These are phyloP conservation scores for Troides oblongomaculatus DNA, from an alignment of 2,888 invertebrate genomes.

Conservation along the genomic window DNA sequence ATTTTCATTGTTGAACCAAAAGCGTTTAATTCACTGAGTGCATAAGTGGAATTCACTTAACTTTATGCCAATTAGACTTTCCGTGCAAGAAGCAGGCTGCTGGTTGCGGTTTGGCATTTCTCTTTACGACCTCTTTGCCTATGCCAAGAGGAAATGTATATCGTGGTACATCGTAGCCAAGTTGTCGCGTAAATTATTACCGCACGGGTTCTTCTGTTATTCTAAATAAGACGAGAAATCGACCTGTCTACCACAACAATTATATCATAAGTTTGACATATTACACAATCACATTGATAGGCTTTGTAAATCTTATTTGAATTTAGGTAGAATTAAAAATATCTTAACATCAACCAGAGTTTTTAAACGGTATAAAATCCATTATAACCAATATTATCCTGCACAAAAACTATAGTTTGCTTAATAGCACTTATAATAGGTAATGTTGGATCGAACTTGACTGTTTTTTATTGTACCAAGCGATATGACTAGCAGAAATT, in stretches of 20 bases:
- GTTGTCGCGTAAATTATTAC: constrained; percentile 8
- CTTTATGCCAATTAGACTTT: constrained; percentile 26
- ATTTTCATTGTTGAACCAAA: constrained; percentile 1
- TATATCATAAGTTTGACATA: not conserved
- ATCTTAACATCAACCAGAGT: no score
- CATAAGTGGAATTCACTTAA: constrained; percentile 28
- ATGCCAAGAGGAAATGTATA: constrained; percentile 28
- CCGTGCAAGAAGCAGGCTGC: constrained; percentile 23
- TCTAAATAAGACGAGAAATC: not conserved
- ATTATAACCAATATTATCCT: no score
- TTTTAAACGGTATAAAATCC: no score
- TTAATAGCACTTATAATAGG: no score
- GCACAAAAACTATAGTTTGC: no score
- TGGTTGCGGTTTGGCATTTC: constrained; percentile 29
- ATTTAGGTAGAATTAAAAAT: no score
- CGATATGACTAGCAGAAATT: no score
- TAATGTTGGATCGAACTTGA: no score
- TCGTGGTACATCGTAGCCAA: constrained; percentile 16
- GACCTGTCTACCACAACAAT: not conserved
- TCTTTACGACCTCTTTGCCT: constrained; percentile 22
- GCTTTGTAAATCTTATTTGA: no score
- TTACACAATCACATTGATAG: no score
- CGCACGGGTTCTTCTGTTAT: not conserved
- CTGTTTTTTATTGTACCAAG: no score
- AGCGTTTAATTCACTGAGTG: constrained; percentile 22